phyloP scores from a whole-genome alignment of 2,797 vertebrate species.

The Lagorchestes hirsutus region DNA sequence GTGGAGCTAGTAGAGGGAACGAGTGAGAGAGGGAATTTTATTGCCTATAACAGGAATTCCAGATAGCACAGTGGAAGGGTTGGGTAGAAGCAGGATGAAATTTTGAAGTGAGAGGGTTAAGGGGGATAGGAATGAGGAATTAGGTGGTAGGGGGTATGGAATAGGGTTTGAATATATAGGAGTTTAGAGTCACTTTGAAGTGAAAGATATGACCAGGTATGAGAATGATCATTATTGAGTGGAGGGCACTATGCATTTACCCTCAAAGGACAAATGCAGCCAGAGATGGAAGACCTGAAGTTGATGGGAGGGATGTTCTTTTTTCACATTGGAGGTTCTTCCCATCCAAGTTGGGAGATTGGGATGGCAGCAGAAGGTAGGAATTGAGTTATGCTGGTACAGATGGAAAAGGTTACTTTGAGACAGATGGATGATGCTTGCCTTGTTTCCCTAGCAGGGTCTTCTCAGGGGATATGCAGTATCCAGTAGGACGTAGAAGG shows the following conservation, averaged over 20 bases:
- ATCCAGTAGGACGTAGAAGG: neutral
- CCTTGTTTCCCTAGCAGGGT: neutral
- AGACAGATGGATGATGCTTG: neutral
- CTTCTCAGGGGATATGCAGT: neutral
- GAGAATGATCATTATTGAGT: neutral
- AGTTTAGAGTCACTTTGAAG: neutral
- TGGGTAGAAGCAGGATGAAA: neutral
- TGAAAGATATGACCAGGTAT: neutral
- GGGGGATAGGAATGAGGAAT: neutral
- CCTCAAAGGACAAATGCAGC: neutral
- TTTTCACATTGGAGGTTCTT: neutral
- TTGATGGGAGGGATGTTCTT: neutral
- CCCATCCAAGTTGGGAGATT: neutral
- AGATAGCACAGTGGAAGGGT: neutral
- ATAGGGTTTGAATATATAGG: neutral
- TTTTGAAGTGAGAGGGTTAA: neutral
- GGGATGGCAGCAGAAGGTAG: neutral
- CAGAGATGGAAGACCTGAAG: neutral
- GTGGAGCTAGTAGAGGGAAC: neutral
- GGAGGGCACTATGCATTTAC: neutral
- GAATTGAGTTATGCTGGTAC: neutral
- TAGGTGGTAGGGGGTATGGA: neutral
- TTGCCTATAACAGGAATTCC: neutral
- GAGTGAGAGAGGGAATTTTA: neutral
- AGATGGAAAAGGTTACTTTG: neutral